Conservation (phyloP, 2,797 vertebrate genomes). For the Moxostoma hubbsi region DNA sequence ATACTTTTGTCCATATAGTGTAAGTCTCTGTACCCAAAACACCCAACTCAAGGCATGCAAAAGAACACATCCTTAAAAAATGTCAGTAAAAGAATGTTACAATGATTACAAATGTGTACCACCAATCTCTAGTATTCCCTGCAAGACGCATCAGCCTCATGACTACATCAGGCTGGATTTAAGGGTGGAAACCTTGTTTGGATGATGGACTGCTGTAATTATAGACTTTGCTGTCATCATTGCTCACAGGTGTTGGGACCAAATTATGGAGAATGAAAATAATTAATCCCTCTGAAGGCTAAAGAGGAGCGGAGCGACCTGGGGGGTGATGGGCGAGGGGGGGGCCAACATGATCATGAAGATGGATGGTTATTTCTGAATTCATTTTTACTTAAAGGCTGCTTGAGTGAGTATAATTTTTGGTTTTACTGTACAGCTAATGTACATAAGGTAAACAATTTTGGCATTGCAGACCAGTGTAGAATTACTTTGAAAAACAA, state of each 20-base stretch:
- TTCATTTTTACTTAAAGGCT: constrained; percentile 24
- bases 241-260: constrained; percentile 52
- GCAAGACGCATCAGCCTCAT: constrained; percentile 33
- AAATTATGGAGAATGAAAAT: constrained; percentile 55
- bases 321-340: constrained; percentile 1
- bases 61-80: constrained; percentile 9
- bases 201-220: constrained; percentile 51
- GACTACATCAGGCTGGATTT: constrained; percentile 34
- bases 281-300: constrained; percentile 46
- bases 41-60: not conserved
- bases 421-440: not conserved
- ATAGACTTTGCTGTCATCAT: constrained; percentile 47
- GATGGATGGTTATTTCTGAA: constrained; percentile 42
- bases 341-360: not conserved
- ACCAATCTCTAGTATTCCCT: constrained; percentile 21
- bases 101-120: constrained; percentile 17
- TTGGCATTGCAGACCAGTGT: not conserved
- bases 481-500: not conserved
- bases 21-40: not conserved
- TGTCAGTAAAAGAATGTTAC: constrained; percentile 50
- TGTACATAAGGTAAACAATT: not conserved
- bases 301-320: constrained; percentile 15
- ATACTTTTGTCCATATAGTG: too few species aligned
- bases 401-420: constrained; percentile 3
- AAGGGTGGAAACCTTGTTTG: constrained; percentile 40